phyloP scores from a whole-genome alignment of 2,113 vertebrate species.

The Elanus axillaris region DNA sequence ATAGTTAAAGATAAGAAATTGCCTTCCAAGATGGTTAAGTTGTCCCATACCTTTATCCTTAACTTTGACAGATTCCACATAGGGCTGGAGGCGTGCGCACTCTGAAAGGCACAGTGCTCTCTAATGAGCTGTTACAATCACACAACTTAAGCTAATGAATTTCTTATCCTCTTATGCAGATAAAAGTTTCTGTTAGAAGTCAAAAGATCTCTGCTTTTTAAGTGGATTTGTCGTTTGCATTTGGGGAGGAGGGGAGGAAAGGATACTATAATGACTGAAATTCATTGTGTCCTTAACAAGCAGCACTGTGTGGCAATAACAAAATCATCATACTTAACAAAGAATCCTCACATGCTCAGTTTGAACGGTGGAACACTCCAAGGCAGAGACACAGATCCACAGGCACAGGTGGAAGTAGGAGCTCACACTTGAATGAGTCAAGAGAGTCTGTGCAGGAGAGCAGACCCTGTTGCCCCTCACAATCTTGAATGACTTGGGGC shows the following conservation, averaged over 20 bases:
- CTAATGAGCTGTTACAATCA: constrained; percentile 37
- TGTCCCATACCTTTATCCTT: constrained; percentile 21
- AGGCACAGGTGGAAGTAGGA: background rate
- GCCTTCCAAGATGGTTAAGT: background rate
- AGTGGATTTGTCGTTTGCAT: constrained; percentile 8
- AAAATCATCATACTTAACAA: background rate
- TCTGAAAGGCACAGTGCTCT: background rate
- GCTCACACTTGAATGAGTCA: background rate
- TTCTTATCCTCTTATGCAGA: constrained; percentile 40
- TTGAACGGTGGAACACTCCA: background rate
- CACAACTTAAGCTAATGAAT: constrained; percentile 21
- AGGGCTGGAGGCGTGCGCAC: background rate
- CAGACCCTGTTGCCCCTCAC: background rate
- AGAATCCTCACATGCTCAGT: background rate
- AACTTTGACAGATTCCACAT: background rate
- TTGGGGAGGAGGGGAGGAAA: background rate
- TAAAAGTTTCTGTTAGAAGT: constrained; percentile 26
- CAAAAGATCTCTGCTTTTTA: constrained; percentile 14
- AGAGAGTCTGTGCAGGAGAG: background rate
- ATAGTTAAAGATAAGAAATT: constrained; percentile 30
- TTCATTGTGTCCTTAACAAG: background rate
- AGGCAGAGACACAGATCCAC: background rate
- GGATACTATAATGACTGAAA: background rate
- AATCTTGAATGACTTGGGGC: background rate
- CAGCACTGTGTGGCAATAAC: background rate